Evolutionary conservation across 1,140 invertebrate genomes (phyloP).

Genomic region (Drosophila kurseongensis): DNA sequence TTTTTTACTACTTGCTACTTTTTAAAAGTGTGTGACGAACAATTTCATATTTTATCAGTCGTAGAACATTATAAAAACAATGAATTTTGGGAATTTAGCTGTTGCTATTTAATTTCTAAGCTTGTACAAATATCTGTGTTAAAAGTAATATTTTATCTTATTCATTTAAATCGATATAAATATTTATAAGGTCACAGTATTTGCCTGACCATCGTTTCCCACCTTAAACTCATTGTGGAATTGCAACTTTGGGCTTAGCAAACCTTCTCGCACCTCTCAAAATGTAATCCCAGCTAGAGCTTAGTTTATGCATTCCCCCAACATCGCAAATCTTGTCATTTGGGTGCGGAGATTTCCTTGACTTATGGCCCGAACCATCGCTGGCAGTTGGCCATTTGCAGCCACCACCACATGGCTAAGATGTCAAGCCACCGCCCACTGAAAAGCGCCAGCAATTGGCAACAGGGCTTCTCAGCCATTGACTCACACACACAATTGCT

Average conservation of each 20-base stretch:
- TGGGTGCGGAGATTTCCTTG: conserved; percentile 48
- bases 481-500: conserved; percentile 22
- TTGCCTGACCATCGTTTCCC: background rate
- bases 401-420: conserved; percentile 26
- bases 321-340: conserved; percentile 43
- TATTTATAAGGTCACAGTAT: too few relatives aligned
- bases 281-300: conserved; percentile 9
- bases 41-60: too few relatives aligned
- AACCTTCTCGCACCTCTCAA: conserved; percentile 18
- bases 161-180: background rate
- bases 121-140: too few relatives aligned
- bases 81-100: too few relatives aligned
- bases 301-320: conserved; percentile 30
- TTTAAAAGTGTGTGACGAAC: too few relatives aligned
- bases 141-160: background rate
- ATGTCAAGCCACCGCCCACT: conserved; percentile 24
- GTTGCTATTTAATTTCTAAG: too few relatives aligned
- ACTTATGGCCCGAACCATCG: conserved; percentile 34
- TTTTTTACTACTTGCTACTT: too few relatives aligned
- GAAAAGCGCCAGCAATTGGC: conserved; percentile 23
- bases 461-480: conserved; percentile 48
- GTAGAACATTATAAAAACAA: too few relatives aligned
- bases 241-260: conserved; percentile 26
- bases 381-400: conserved; percentile 27
- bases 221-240: conserved; percentile 1